phyloP scores from a whole-genome alignment of 1,140 invertebrate species.

The Drosophila triauraria region DNA sequence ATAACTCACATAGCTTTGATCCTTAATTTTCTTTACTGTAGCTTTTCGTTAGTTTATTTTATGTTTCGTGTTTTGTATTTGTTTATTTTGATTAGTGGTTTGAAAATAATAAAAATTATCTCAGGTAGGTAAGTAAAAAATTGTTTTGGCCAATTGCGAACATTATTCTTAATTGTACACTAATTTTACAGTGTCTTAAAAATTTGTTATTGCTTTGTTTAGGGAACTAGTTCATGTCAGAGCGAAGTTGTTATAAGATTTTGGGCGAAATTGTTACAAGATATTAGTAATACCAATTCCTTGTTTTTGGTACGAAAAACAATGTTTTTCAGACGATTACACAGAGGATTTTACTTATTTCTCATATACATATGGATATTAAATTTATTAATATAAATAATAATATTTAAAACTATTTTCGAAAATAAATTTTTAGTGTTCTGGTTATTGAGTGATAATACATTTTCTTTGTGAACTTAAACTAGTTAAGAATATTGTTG shows the following conservation, averaged over 20 bases:
- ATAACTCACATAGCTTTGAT: not conserved
- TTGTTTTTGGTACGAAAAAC: not conserved
- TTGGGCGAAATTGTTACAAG: not conserved
- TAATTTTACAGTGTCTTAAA: no score
- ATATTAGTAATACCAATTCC: not conserved
- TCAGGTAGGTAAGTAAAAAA: no score
- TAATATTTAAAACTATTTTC: no score
- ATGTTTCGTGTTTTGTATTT: accelerated
- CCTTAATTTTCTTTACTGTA: not conserved
- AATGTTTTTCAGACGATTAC: no score
- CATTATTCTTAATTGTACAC: no score
- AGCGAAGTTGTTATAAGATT: not conserved
- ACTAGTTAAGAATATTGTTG: not conserved
- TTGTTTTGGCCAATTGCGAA: no score
- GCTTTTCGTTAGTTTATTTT: not conserved
- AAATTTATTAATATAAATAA: no score
- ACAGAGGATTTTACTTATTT: no score
- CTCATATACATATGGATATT: no score
- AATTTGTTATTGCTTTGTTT: not conserved
- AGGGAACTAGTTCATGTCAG: not conserved
- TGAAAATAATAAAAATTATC: not conserved
- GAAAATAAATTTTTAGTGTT: no score
- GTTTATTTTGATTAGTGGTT: not conserved
- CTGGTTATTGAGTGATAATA: no score
- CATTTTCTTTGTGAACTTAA: not conserved